Percentiles rank a stretch among this genome's conserved stretches.
These are phyloP conservation scores for Paradisaea rubra DNA, from an alignment of 2,113 vertebrate species.

Conservation along the genomic window DNA sequence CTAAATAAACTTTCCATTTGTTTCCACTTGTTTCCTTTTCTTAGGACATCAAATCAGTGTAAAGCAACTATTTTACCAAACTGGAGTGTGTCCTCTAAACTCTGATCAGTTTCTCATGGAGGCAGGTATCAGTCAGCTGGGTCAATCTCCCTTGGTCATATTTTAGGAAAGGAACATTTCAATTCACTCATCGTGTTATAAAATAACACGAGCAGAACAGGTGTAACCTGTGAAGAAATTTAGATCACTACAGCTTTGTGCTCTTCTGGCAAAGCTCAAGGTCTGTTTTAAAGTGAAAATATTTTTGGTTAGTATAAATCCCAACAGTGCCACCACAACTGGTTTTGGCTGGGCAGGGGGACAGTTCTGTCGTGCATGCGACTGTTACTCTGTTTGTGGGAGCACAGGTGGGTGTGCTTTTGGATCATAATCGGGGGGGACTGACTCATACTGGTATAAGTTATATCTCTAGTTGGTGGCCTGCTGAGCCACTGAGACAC, in stretches of 20 bases:
- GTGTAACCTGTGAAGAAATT: background rate
- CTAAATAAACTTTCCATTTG: background rate
- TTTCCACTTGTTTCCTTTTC: background rate
- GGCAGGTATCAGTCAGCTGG: background rate
- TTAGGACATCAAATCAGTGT: background rate
- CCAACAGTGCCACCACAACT: background rate
- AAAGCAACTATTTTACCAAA: background rate
- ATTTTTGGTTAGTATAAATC: background rate
- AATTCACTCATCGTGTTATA: background rate
- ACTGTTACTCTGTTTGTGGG: accelerated
- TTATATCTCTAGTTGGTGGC: background rate
- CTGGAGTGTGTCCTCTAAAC: too few relatives aligned
- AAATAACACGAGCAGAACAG: background rate
- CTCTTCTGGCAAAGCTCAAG: background rate
- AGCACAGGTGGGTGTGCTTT: background rate
- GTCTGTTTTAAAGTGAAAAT: background rate
- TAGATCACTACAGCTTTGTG: background rate
- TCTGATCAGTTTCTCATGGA: accelerated
- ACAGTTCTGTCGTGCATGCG: accelerated
- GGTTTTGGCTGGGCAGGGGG: background rate
- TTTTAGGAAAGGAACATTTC: background rate
- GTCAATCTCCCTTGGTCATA: background rate
- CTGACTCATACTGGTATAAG: background rate
- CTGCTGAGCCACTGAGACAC: background rate
- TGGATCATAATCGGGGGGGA: background rate